Conservation (phyloP, 92 coral and sea anemone genomes). For the Zoanthus sansibaricus region DNA sequence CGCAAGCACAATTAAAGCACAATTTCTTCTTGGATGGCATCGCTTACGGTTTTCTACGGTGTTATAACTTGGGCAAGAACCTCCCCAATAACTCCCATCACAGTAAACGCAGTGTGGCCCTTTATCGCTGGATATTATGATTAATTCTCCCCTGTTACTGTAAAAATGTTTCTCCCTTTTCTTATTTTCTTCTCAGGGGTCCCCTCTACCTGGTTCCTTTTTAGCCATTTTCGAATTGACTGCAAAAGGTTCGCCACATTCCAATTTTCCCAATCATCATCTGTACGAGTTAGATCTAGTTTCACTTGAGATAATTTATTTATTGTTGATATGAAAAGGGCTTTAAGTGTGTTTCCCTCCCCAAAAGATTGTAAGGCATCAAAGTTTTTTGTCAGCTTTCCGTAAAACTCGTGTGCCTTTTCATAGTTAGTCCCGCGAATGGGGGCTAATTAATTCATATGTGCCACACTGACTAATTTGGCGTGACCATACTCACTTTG, state of each 20-base stretch:
- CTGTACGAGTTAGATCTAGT: neutral
- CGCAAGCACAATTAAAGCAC: constrained; percentile 66
- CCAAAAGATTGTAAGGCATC: neutral
- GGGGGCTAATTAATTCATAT: neutral
- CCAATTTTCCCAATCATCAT: neutral
- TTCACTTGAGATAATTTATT: too few relatives aligned
- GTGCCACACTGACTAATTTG: too few relatives aligned
- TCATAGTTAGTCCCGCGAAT: neutral
- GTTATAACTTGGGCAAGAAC: too few relatives aligned
- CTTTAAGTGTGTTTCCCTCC: neutral
- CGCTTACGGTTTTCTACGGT: constrained; percentile 41
- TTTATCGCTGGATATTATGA: neutral
- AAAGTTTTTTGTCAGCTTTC: neutral
- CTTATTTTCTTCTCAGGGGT: constrained; percentile 2
- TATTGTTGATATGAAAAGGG: too few relatives aligned
- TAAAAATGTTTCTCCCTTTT: constrained; percentile 40
- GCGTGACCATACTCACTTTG: constrained; percentile 15
- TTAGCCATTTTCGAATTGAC: neutral
- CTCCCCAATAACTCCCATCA: neutral
- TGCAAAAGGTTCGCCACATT: neutral
- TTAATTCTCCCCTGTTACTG: constrained; percentile 30
- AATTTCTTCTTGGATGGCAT: constrained; percentile 50
- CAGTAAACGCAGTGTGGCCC: constrained; percentile 26
- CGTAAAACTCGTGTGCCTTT: neutral
- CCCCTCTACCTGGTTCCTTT: neutral